A percentile compares a stretch with the other conserved stretches of the same genome.
phyloP scores from a whole-genome alignment of 2,888 invertebrate genomes.

The Matsumyia berberina region DNA sequence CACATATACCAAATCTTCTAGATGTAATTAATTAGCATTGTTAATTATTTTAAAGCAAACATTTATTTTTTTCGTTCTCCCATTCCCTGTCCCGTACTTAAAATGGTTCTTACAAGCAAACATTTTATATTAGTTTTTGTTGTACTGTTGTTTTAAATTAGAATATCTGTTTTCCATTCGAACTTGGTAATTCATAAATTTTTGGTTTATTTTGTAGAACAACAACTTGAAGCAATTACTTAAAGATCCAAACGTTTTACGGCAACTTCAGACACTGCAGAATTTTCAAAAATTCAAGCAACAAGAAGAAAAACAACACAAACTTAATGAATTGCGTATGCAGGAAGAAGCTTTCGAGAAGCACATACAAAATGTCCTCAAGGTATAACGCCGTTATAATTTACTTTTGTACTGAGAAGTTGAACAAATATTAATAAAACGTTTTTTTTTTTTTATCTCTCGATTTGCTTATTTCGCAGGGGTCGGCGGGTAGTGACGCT shows the following conservation, averaged over 20 bases:
- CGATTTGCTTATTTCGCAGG: conserved; percentile 55
- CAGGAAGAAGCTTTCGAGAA: conserved; percentile 91
- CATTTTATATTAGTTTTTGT: conserved; percentile 11
- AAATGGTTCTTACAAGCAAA: conserved; percentile 16
- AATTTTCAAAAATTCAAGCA: conserved; percentile 84
- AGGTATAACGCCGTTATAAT: conserved; percentile 84
- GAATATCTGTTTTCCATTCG: neutral
- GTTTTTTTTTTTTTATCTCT: conserved; percentile 15
- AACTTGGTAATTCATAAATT: neutral
- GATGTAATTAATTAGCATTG: conserved; percentile 76
- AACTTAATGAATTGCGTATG: conserved; percentile 89
- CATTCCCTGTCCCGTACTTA: conserved; percentile 3
- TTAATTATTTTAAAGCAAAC: conserved; percentile 32
- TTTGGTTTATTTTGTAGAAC: conserved; percentile 79
- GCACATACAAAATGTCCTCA: conserved; percentile 90
- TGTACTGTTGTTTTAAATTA: conserved; percentile 4
- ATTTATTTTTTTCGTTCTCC: conserved; percentile 23
- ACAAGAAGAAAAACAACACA: conserved; percentile 88
- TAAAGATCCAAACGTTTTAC: conserved; percentile 94
- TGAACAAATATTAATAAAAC: neutral
- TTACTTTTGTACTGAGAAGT: neutral
- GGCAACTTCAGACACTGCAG: conserved; percentile 94
- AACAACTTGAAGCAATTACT: conserved; percentile 85
- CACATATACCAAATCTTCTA: conserved; percentile 77
- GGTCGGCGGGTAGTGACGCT: conserved; percentile 84